These are phyloP conservation scores for Fopius arisanus DNA, from an alignment of 1,140 invertebrate species.

Conservation along the genomic window DNA sequence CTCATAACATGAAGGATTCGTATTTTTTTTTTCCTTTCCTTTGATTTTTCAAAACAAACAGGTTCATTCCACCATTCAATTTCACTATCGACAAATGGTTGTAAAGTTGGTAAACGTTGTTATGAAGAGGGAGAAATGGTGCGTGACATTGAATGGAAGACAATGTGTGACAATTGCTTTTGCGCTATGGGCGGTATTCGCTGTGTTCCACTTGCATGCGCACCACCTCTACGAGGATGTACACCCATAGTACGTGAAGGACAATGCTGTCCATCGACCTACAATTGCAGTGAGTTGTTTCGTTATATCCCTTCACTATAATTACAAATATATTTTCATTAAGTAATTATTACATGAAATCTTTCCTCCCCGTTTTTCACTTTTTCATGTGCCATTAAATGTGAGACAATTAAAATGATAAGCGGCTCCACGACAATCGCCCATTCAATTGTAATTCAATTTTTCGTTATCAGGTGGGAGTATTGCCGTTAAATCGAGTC, in stretches of 20 bases:
- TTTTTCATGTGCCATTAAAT: neutral
- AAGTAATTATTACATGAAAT: neutral
- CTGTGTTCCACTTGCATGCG: constrained; percentile 80
- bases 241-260: constrained; percentile 77
- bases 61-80: neutral
- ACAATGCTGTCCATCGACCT: constrained; percentile 85
- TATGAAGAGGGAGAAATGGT: constrained; percentile 80
- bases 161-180: constrained; percentile 81
- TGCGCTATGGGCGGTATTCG: constrained; percentile 77
- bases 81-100: constrained; percentile 60
- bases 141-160: constrained; percentile 66
- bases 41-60: constrained; percentile 47
- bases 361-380: neutral
- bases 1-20: too few relatives aligned
- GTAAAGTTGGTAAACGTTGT: constrained; percentile 69
- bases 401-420: too few relatives aligned
- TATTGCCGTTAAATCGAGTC: constrained; percentile 65
- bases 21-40: constrained; percentile 11
- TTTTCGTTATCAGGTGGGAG: constrained; percentile 58
- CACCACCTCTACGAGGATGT: constrained; percentile 78
- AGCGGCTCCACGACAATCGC: too few relatives aligned
- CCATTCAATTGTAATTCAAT: neutral
- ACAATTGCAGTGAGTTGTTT: constrained; percentile 75
- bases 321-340: neutral
- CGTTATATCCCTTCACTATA: constrained; percentile 13